Evolutionary conservation across 2,113 vertebrate genomes (phyloP).

Genomic region (Pseudolaguvia tuberculata): DNA sequence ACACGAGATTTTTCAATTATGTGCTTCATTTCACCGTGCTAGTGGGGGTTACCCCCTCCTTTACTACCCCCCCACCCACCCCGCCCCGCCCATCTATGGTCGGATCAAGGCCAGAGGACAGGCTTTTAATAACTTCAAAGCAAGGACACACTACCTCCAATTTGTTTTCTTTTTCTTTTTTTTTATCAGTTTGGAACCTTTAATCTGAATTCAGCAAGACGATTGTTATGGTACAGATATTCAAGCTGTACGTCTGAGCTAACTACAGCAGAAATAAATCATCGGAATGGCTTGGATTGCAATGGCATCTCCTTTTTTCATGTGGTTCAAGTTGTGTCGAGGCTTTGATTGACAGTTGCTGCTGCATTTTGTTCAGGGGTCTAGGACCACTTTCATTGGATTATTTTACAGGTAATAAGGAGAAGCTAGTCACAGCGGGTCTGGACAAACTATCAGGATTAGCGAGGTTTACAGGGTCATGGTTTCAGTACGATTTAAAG

Average conservation of each 20-base stretch:
- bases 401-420: conserved; percentile 70
- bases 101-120: conserved; percentile 68
- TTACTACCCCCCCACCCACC: conserved; percentile 53
- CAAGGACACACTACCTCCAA: conserved; percentile 50
- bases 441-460: conserved; percentile 63
- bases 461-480: conserved; percentile 53
- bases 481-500: conserved; percentile 22
- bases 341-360: conserved; percentile 68
- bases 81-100: conserved; percentile 28
- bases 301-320: conserved; percentile 35
- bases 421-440: conserved; percentile 58
- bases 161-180: conserved; percentile 28
- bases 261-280: conserved; percentile 25
- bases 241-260: background rate
- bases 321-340: conserved; percentile 66
- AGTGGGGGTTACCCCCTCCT: conserved; percentile 64
- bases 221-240: conserved; percentile 7
- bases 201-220: conserved; percentile 17
- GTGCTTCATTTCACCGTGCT: conserved; percentile 74
- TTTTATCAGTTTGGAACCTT: conserved; percentile 20
- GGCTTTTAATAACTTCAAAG: conserved; percentile 71
- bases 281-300: background rate
- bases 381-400: conserved; percentile 61
- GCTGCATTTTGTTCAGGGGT: conserved; percentile 60
- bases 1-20: conserved; percentile 78